phyloP scores from a whole-genome alignment of 2,113 vertebrate genomes.

The Anarrhichthys ocellatus region DNA sequence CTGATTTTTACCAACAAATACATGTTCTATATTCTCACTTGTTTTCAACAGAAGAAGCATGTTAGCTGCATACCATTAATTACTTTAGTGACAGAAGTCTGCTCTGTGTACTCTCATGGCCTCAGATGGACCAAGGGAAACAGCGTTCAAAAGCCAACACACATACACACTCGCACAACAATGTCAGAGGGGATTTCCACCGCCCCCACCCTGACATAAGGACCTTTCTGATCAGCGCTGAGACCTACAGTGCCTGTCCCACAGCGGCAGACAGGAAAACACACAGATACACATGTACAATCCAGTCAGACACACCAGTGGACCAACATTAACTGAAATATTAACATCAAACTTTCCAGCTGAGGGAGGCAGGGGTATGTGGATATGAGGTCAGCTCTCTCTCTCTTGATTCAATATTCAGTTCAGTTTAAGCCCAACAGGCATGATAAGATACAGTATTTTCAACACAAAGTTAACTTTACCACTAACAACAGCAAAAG shows the following conservation, averaged over 20 bases:
- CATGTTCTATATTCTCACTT: background rate
- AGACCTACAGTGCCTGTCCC: slow-evolving; percentile 51
- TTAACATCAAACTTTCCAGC: slow-evolving; percentile 48
- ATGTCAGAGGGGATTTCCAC: slow-evolving; percentile 75
- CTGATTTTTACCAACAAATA: background rate
- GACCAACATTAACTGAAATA: slow-evolving; percentile 11
- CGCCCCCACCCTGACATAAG: slow-evolving; percentile 60
- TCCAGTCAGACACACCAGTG: background rate
- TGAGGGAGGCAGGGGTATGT: slow-evolving; percentile 16
- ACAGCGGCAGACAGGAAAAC: slow-evolving; percentile 59
- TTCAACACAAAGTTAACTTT: background rate
- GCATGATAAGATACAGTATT: background rate
- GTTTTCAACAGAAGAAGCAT: background rate
- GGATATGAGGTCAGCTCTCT: slow-evolving; percentile 19
- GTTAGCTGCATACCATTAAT: slow-evolving; percentile 2
- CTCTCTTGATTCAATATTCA: slow-evolving; percentile 18
- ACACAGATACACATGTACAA: slow-evolving; percentile 30
- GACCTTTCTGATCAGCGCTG: slow-evolving; percentile 68
- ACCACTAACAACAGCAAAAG: background rate
- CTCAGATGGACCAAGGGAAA: slow-evolving; percentile 32
- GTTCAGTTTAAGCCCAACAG: background rate
- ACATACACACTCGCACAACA: slow-evolving; percentile 5
- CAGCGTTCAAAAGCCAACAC: slow-evolving; percentile 44
- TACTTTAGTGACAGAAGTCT: slow-evolving; percentile 19
- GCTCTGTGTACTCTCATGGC: background rate